Evolutionary conservation across 2,797 vertebrate species (phyloP).

Genomic region (Emys orbicularis): DNA sequence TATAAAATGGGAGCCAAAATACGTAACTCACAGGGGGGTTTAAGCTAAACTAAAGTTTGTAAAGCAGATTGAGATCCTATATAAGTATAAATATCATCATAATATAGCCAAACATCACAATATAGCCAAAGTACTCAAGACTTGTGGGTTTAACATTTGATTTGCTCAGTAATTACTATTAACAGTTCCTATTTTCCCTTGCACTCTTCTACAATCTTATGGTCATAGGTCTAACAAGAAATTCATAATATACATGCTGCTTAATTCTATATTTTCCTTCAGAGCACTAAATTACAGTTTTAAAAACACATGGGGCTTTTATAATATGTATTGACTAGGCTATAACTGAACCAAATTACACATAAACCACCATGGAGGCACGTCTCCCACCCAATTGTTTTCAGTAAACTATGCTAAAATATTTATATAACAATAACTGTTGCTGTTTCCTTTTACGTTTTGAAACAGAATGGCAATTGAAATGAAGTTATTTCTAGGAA

Average conservation of each 20-base stretch:
- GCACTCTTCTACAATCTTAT: neutral
- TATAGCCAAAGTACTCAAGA: neutral
- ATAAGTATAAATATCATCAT: neutral
- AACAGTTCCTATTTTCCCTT: neutral
- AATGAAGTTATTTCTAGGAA: slow-evolving; percentile 56
- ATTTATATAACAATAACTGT: neutral
- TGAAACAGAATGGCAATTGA: slow-evolving; percentile 26
- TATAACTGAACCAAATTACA: neutral
- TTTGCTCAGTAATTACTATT: neutral
- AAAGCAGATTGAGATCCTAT: neutral
- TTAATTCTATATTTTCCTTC: neutral
- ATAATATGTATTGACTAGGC: neutral
- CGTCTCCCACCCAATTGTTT: neutral
- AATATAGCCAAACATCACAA: neutral
- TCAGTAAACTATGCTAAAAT: slow-evolving; percentile 12
- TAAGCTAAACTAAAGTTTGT: neutral
- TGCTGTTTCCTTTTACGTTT: neutral
- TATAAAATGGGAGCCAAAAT: neutral
- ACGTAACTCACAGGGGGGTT: neutral
- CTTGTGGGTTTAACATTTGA: neutral
- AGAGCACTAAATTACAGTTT: neutral
- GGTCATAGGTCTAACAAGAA: neutral
- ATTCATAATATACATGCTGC: neutral
- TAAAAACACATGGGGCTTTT: neutral
- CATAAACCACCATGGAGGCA: neutral